Percentiles rank a stretch among this genome's conserved stretches.
Evolutionary conservation across 2,888 invertebrate species (phyloP).

Genomic region (Euproctis similis): DNA sequence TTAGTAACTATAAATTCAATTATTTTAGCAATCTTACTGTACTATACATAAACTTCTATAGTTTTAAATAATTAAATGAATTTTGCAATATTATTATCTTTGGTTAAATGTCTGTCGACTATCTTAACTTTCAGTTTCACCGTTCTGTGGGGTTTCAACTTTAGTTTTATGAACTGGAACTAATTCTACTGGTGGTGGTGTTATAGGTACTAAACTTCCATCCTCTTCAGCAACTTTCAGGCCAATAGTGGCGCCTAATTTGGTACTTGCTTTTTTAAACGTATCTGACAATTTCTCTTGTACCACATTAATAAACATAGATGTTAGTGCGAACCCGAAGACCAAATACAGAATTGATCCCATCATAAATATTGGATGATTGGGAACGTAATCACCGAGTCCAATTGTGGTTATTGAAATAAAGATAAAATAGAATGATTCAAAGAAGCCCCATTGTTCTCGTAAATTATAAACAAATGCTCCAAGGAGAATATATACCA

Average conservation of each 20-base stretch:
- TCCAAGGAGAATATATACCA: conserved; percentile 91
- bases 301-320: conserved; percentile 98
- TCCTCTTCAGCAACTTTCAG: conserved; percentile 83
- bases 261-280: conserved; percentile 88
- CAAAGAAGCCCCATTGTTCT: conserved; percentile 93
- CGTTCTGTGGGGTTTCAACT: conserved; percentile 2
- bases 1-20: conserved; percentile 24
- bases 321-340: conserved; percentile 95
- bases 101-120: too few species aligned
- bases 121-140: conserved; percentile 22
- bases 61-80: too few species aligned
- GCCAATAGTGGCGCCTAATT: conserved; percentile 90
- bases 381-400: conserved; percentile 94
- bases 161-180: conserved; percentile 58
- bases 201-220: conserved; percentile 64
- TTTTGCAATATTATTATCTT: conserved; percentile 41
- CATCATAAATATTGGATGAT: conserved; percentile 92
- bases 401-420: conserved; percentile 98
- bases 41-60: too few species aligned
- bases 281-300: conserved; percentile 88
- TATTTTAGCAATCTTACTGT: not conserved
- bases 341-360: conserved; percentile 94
- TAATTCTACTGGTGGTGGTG: conserved; percentile 58
- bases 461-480: conserved; percentile 85
- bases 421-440: conserved; percentile 97